phyloP scores from a whole-genome alignment of 2,888 invertebrate genomes.

The Scaptomyza cyrtandrae region DNA sequence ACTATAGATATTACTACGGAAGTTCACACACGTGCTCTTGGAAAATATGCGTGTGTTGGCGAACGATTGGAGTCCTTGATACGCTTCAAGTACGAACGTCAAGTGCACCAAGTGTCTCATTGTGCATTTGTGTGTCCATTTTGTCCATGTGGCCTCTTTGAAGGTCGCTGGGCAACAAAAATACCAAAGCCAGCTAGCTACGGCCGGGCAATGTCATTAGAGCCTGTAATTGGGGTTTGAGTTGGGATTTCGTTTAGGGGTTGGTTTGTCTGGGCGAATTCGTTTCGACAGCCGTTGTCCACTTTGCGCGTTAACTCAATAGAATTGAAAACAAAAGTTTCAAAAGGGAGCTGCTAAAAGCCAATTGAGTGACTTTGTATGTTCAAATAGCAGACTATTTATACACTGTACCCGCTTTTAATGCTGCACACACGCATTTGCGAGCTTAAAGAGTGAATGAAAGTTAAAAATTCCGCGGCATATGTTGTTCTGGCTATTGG shows the following conservation, averaged over 20 bases:
- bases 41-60: slow-evolving; percentile 48
- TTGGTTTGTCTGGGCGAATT: slow-evolving; percentile 19
- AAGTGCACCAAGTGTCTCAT: slow-evolving; percentile 77
- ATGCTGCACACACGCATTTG: slow-evolving; percentile 12
- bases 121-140: slow-evolving; percentile 70
- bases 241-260: background rate
- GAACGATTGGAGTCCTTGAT: slow-evolving; percentile 76
- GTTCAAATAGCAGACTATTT: slow-evolving; percentile 30
- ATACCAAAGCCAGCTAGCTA: slow-evolving; percentile 18
- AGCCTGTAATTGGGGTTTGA: background rate
- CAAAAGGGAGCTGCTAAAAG: slow-evolving; percentile 59
- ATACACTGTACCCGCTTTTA: slow-evolving; percentile 2
- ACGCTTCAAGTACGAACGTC: slow-evolving; percentile 73
- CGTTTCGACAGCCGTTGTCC: background rate
- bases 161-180: slow-evolving; percentile 51
- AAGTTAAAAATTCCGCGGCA: slow-evolving; percentile 40
- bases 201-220: slow-evolving; percentile 68
- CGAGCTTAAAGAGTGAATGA: slow-evolving; percentile 41
- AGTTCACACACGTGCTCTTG: slow-evolving; percentile 12
- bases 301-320: slow-evolving; percentile 35
- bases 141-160: slow-evolving; percentile 51
- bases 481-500: slow-evolving; percentile 39
- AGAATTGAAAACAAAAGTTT: slow-evolving; percentile 61
- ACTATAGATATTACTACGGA: slow-evolving; percentile 6
- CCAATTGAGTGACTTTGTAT: slow-evolving; percentile 75